Base-by-base conservation (phyloP, 2,888 invertebrate genomes). In the Lepidochitona cinerea region DNA sequence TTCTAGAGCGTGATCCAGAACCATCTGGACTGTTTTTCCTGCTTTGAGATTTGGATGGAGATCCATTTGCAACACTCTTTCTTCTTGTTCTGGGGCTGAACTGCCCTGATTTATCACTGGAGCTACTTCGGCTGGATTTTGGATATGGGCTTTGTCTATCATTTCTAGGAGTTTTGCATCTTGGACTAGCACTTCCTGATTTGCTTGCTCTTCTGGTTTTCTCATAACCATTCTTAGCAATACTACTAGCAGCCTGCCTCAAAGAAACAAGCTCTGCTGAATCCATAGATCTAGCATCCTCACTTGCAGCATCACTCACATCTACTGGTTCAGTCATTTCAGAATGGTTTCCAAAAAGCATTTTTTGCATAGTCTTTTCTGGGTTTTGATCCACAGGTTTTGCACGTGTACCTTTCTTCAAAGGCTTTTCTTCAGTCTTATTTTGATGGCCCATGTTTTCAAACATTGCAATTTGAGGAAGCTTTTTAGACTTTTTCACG, bases 401-500 rank as follows among this genome's bases (percentile, higher is more conserved):
- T 14, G 14, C 59, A 14, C 59, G 18, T 4, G 23, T 59, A 29
- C 59, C 59, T 59, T 29, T 59, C 9, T 59, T 59, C 1, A 59
- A 14, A 7, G 59, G 59, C 26, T 59, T 59, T 4, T 59, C 59
- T 29, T 23, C 59, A 23, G 5, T 14, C 9, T 59, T 59, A 9
- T 59, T 59, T 29, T 59, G 59, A 14, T 59, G 23, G 23, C 59
- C 59, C 59, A 59, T 29, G 26, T 59, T 59, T 59, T 59, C 59
- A 59, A 59, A 59, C 59, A 59, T 59, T 14, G 59, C 59, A 26
- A 59, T 59, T 26, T 59, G 59, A 23, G 59, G 59, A 14, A 59
- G 59, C 29, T 59, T 59, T 59, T 59, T 59, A 9, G 59, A 14
- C 29, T 59, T 59, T 59, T 9, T 29, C 2, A 23, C 4, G 18